Base-by-base conservation (phyloP, 2,888 invertebrate species). In the Asteroscopus sphinx region DNA sequence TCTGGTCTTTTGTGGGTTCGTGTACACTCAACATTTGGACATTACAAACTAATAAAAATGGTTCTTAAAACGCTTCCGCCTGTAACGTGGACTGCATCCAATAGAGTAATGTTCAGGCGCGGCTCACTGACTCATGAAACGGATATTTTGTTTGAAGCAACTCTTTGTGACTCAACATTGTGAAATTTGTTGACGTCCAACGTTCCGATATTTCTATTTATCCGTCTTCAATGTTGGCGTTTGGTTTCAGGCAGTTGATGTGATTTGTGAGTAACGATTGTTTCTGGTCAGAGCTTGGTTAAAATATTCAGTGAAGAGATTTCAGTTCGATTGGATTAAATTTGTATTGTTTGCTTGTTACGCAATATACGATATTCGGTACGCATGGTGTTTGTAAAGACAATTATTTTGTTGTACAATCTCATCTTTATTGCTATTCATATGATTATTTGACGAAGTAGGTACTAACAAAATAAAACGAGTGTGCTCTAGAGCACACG, bases 111-210 rank as follows among this genome's bases (percentile, higher is more conserved):
- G 69, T 57, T 49, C 47, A 47, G 64, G 21, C 37, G 56, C 68
- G 68, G 64, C 73, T 54, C 65, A 67, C 60, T 75, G 77, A 52
- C 46, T 67, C 70, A 62, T 62, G 62, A 73, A 70, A 73, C 62
- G 68, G 64, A 75, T 75, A 75, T 75, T 76, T 75, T 73, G 73
- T 76, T 76, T 68, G 62, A 58, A 57, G 45, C 68, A 51, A 73
- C 68, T 69, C 76, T 76, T 76, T 76, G 76, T 73, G 59, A 71
- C 63, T 58, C 55, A 45, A 57, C 76, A 68, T 62, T 72, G 61
- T 44, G 55, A 54, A 67, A 63, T 63, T 70, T 59, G 67, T 60
- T 59, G 76, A 65, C 68, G 57, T 49, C 35, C 45, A 48, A 37
- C 47, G 21, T 64, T 53, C 30, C 57, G 52, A 65, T 70, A 53